These are phyloP conservation scores for Eupithecia insigniata DNA, from an alignment of 2,888 invertebrate species.

Conservation along the genomic window DNA sequence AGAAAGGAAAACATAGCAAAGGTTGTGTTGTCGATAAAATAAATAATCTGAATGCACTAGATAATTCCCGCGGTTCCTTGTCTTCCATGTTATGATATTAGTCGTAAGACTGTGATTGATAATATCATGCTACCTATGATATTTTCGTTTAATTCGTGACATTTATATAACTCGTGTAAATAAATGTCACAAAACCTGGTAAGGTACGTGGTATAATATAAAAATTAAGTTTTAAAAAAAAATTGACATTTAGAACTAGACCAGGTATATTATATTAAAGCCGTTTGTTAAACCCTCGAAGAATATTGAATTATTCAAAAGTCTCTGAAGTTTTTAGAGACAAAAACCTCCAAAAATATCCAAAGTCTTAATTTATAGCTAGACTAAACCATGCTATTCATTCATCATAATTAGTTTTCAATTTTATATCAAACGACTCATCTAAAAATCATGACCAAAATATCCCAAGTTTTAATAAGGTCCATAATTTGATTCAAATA, in stretches of 20 bases:
- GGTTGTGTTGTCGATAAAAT: not conserved
- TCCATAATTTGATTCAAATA: conserved; percentile 31
- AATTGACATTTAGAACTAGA: not conserved
- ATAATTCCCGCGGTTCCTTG: not conserved
- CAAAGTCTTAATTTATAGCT: not conserved
- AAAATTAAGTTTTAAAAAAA: not conserved
- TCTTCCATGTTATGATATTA: not conserved
- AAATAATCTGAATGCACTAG: not conserved
- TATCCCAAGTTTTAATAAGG: not conserved
- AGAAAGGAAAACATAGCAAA: conserved; percentile 6
- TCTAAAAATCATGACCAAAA: not conserved
- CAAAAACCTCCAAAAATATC: not conserved
- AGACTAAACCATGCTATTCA: not conserved
- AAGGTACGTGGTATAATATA: not conserved
- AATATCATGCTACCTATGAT: no score
- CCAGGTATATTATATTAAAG: not conserved
- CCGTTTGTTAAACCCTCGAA: not conserved
- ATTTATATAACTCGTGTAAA: no score
- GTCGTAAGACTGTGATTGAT: no score
- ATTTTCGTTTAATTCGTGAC: no score
- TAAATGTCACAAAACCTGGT: no score
- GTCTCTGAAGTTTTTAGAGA: not conserved
- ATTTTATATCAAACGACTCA: not conserved
- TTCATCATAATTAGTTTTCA: not conserved
- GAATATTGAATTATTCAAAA: not conserved